Conservation (phyloP, 2,888 invertebrate genomes). For the Philopedon plagiatum region DNA sequence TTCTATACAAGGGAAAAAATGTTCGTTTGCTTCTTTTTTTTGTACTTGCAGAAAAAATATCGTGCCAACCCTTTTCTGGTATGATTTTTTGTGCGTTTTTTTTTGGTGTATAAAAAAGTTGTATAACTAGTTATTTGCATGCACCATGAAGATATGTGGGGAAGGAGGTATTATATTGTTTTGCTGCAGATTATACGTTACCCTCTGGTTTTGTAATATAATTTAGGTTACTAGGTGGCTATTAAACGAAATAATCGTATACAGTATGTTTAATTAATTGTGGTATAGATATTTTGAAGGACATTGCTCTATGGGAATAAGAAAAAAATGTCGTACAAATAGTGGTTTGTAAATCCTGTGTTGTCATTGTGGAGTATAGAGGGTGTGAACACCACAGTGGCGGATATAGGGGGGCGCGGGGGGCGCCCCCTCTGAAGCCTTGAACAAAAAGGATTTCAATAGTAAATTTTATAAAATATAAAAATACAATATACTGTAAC, state of each 20-base stretch:
- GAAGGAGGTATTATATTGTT: not conserved
- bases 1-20: conserved; percentile 33
- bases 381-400: no score
- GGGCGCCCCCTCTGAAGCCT: no score
- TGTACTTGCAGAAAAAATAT: conserved; percentile 18
- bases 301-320: no score
- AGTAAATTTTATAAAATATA: no score
- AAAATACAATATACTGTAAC: no score
- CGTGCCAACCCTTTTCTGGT: conserved; percentile 20
- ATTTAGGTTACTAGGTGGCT: not conserved
- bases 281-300: no score
- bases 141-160: conserved; percentile 13
- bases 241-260: not conserved
- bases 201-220: not conserved
- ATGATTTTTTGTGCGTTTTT: conserved; percentile 3
- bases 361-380: no score
- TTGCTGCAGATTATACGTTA: not conserved
- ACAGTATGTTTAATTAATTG: no score
- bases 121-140: conserved; percentile 39
- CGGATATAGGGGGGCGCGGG: no score
- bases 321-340: no score
- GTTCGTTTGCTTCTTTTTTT: conserved; percentile 31
- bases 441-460: no score
- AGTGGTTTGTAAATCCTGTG: no score
- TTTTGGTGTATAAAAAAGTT: conserved; percentile 19